Evolutionary conservation across 1,140 invertebrate species (phyloP).

Genomic region (Drosophila ironensis): DNA sequence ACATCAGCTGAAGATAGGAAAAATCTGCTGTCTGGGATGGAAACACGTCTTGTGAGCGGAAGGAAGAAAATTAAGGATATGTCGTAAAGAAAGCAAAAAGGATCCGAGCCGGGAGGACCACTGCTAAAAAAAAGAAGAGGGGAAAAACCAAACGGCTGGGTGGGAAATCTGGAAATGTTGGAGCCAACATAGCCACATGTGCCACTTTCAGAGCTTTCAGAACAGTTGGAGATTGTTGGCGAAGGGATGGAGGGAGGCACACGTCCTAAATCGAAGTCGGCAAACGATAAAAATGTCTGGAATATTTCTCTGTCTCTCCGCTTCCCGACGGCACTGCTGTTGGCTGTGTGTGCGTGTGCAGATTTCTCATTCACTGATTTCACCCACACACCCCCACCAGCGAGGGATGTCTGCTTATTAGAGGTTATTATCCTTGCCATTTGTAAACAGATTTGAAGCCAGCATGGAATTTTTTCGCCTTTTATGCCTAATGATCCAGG

Average conservation of each 20-base stretch:
- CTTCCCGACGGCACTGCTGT: neutral
- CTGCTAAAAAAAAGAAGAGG: neutral
- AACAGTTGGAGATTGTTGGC: neutral
- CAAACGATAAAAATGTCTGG: constrained; percentile 81
- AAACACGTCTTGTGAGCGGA: constrained; percentile 53
- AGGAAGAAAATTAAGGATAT: constrained; percentile 64
- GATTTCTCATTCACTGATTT: constrained; percentile 68
- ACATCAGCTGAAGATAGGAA: constrained; percentile 61
- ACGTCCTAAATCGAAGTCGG: constrained; percentile 77
- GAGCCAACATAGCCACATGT: constrained; percentile 37
- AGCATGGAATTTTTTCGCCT: constrained; percentile 39
- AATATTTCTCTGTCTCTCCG: constrained; percentile 55
- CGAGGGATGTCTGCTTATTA: constrained; percentile 58
- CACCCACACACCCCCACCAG: constrained; percentile 56
- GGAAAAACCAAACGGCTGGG: constrained; percentile 37
- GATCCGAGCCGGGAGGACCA: constrained; percentile 4
- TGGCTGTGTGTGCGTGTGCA: constrained; percentile 15
- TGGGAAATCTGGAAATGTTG: constrained; percentile 42
- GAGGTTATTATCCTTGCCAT: constrained; percentile 78
- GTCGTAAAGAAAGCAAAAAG: constrained; percentile 51
- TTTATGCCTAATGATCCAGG: constrained; percentile 45
- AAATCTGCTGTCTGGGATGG: constrained; percentile 72
- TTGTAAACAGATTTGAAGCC: constrained; percentile 77
- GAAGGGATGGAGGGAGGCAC: constrained; percentile 10
- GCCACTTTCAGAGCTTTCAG: constrained; percentile 12